Percentiles rank a stretch among this genome's conserved stretches.
These are phyloP conservation scores for Willowsia nigromaculata DNA, from an alignment of 2,888 invertebrate genomes.

Conservation along the genomic window DNA sequence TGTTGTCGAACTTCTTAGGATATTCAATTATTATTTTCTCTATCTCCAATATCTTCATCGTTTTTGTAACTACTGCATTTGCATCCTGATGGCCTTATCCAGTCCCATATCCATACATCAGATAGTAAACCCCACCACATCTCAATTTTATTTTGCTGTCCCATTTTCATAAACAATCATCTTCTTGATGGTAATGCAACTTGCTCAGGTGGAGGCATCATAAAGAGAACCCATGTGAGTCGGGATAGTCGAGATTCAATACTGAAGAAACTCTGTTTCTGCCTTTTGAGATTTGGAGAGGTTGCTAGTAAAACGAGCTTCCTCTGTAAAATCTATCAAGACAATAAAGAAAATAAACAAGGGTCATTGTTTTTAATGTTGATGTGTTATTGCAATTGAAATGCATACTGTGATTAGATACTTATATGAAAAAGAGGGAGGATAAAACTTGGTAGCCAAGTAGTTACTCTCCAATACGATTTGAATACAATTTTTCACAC, in stretches of 20 bases:
- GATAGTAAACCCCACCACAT: background rate
- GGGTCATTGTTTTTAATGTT: conserved; percentile 60
- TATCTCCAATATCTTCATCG: background rate
- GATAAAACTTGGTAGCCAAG: background rate
- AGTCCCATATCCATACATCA: background rate
- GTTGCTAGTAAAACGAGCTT: conserved; percentile 7
- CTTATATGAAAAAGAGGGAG: background rate
- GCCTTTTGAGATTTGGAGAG: background rate
- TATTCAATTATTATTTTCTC: conserved; percentile 4
- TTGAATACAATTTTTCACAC: background rate
- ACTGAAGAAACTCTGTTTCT: background rate
- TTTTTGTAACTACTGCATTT: conserved; percentile 1
- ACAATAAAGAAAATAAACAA: conserved; percentile 64
- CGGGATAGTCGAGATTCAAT: background rate
- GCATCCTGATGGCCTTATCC: conserved; percentile 7
- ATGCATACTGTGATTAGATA: background rate
- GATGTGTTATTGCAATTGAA: conserved; percentile 15
- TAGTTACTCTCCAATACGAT: background rate
- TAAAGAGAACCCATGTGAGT: background rate
- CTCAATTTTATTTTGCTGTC: conserved; percentile 47
- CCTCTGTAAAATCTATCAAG: conserved; percentile 52
- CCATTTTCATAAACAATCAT: conserved; percentile 64
- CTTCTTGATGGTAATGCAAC: conserved; percentile 35
- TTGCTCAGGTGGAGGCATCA: background rate
- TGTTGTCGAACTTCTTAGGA: conserved; percentile 10